These are phyloP conservation scores for Emys orbicularis DNA, from an alignment of 2,797 vertebrate genomes.

Conservation along the genomic window DNA sequence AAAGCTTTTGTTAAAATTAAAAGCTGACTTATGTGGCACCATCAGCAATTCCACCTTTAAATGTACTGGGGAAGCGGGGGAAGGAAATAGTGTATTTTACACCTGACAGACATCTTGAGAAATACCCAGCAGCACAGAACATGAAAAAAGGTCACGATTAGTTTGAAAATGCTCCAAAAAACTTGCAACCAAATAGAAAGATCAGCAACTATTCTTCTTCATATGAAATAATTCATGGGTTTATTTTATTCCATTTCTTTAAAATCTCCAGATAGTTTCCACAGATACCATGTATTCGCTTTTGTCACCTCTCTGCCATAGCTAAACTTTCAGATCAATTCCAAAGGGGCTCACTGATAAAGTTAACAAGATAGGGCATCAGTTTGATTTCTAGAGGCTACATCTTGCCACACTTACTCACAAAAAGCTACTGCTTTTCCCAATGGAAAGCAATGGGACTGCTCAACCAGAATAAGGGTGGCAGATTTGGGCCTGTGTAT, in stretches of 20 bases:
- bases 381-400: neutral
- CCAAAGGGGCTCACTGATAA: conserved; percentile 39
- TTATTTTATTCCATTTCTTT: neutral
- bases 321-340: conserved; percentile 58
- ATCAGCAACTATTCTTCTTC: neutral
- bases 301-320: conserved; percentile 51
- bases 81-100: neutral
- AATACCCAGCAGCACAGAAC: neutral
- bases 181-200: neutral
- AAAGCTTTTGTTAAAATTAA: neutral
- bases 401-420: neutral
- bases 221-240: neutral
- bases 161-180: neutral
- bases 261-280: neutral
- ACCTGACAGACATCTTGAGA: neutral
- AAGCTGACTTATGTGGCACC: neutral
- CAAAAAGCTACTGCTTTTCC: neutral
- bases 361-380: conserved; percentile 27
- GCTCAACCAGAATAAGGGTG: neutral
- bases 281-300: neutral
- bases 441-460: neutral
- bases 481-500: neutral
- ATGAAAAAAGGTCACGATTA: neutral
- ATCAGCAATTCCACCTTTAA: neutral
- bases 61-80: neutral